A percentile compares a stretch with the other conserved stretches of the same genome.
Conservation (phyloP, 2,113 vertebrate genomes). For the Gymnobelideus leadbeateri region DNA sequence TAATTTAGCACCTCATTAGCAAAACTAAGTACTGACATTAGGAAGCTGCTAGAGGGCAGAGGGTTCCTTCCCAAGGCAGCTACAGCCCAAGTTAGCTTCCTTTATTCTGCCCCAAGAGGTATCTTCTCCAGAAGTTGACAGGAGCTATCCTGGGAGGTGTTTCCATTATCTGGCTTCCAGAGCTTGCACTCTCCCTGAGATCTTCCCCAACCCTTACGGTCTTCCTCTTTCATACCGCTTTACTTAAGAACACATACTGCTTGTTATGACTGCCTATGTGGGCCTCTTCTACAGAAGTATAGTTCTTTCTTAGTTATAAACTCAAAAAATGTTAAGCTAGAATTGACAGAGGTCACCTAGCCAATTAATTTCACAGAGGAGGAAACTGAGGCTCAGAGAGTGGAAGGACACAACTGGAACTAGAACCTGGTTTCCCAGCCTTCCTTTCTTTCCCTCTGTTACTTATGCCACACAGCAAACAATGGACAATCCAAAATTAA, state of each 20-base stretch:
- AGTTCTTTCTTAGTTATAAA: background rate
- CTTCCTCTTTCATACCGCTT: background rate
- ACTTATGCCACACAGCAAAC: background rate
- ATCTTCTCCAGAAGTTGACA: background rate
- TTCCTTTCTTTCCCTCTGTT: background rate
- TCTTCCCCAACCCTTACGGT: background rate
- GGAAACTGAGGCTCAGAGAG: background rate
- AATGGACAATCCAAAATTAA: background rate
- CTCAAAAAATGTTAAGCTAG: background rate
- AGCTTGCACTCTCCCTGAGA: background rate
- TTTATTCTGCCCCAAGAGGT: background rate
- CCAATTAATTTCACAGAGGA: background rate
- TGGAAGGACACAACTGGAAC: background rate
- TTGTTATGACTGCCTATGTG: background rate
- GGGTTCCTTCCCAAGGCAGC: background rate
- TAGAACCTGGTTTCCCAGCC: background rate
- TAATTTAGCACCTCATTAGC: constrained; percentile 6
- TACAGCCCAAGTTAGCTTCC: background rate
- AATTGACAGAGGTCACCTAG: background rate
- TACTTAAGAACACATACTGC: background rate
- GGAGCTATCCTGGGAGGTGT: background rate
- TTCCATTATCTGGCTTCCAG: background rate
- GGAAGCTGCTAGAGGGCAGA: background rate
- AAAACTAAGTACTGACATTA: background rate
- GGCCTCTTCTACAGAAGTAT: background rate